Conservation (phyloP, 2,888 invertebrate species). For the Dicranocentrus wangi region DNA sequence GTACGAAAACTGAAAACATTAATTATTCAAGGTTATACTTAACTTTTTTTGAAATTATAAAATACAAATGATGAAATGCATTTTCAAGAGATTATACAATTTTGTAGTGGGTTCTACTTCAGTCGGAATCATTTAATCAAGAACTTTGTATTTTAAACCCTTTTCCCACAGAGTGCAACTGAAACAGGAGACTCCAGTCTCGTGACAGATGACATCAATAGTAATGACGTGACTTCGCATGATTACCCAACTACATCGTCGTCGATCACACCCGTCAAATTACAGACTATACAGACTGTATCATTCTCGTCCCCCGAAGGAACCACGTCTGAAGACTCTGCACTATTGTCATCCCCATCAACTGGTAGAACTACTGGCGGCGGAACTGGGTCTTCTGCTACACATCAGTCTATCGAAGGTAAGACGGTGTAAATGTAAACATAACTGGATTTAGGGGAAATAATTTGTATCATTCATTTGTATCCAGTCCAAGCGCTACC, state of each 20-base stretch:
- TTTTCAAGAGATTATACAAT: too few relatives aligned
- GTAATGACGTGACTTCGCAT: constrained; percentile 69
- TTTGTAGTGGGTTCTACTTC: too few relatives aligned
- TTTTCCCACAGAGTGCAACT: constrained; percentile 44
- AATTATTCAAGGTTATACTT: too few relatives aligned
- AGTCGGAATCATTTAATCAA: too few relatives aligned
- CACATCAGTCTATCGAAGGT: constrained; percentile 49
- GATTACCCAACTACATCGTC: constrained; percentile 70
- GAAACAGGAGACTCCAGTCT: constrained; percentile 46
- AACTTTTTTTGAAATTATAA: too few relatives aligned
- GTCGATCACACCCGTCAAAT: constrained; percentile 69
- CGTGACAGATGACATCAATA: constrained; percentile 48
- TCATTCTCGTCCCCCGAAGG: constrained; percentile 32
- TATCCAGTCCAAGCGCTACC: too few relatives aligned
- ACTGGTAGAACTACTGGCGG: constrained; percentile 52
- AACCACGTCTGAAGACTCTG: constrained; percentile 49
- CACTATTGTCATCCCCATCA: constrained; percentile 36
- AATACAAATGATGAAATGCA: too few relatives aligned
- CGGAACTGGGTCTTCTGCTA: constrained; percentile 42
- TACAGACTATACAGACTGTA: constrained; percentile 56
- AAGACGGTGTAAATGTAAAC: not conserved
- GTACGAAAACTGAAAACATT: too few relatives aligned
- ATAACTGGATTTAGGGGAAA: too few relatives aligned
- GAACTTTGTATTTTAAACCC: too few relatives aligned
- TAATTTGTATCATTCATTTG: too few relatives aligned